Conservation (phyloP, 2,113 vertebrate species). For the Herpetotheres cachinnans region DNA sequence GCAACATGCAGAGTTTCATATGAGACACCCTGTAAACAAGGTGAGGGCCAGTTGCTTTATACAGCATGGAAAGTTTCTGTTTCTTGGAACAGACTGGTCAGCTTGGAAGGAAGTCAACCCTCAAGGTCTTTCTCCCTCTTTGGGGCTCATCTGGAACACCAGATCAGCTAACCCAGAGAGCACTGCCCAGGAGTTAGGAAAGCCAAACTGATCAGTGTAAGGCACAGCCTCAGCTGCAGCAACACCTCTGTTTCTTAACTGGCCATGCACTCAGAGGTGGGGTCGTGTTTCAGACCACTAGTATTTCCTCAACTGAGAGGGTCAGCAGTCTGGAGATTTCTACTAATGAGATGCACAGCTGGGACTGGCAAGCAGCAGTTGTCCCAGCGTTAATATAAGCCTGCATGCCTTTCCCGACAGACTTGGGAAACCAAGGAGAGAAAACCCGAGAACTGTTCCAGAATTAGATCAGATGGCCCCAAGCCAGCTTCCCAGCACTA, state of each 20-base stretch:
- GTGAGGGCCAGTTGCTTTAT: constrained; percentile 11
- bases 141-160: background rate
- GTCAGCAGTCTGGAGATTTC: constrained; percentile 21
- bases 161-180: background rate
- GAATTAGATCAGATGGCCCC: background rate
- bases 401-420: background rate
- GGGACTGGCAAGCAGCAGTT: constrained; percentile 36
- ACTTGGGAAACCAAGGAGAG: background rate
- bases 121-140: constrained; percentile 39
- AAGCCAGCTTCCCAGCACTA: background rate
- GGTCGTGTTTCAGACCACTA: background rate
- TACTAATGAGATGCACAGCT: constrained; percentile 30
- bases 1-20: background rate
- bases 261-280: background rate
- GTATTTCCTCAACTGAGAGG: constrained; percentile 24
- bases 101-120: constrained; percentile 41
- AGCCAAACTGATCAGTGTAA: constrained; percentile 1
- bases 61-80: constrained; percentile 45
- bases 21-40: constrained; percentile 32
- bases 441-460: constrained; percentile 15
- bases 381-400: background rate
- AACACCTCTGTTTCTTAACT: background rate
- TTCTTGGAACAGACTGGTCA: constrained; percentile 42
- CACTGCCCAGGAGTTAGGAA: background rate
- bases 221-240: background rate